Evolutionary conservation across 2,113 vertebrate genomes (phyloP).

Genomic region (Chaenogobius annularis): DNA sequence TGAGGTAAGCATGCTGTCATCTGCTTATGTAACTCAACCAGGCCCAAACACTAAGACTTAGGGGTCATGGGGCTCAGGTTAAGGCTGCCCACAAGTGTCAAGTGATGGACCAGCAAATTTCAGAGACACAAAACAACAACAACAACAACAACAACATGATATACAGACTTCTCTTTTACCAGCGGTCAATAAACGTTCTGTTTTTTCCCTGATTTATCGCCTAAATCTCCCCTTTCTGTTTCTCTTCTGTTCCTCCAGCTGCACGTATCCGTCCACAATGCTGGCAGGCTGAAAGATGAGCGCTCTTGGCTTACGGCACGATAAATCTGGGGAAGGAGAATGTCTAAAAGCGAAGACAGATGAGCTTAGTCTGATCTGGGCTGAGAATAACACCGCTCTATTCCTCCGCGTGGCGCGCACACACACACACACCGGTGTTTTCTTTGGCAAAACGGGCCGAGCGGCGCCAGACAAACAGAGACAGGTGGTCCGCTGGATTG

Average conservation of each 20-base stretch:
- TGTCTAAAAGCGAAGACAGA: slow-evolving; percentile 37
- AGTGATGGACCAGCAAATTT: slow-evolving; percentile 16
- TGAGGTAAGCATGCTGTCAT: slow-evolving; percentile 24
- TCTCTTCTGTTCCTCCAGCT: slow-evolving; percentile 12
- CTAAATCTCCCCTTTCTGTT: not conserved
- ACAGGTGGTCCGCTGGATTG: slow-evolving; percentile 42
- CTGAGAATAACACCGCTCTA: slow-evolving; percentile 20
- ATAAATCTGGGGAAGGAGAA: slow-evolving; percentile 52
- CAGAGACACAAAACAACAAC: not conserved
- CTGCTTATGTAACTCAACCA: slow-evolving; percentile 18
- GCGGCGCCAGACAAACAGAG: slow-evolving; percentile 28
- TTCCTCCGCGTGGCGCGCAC: slow-evolving; percentile 30
- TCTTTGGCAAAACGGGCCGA: slow-evolving; percentile 47
- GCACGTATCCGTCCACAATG: slow-evolving; percentile 28
- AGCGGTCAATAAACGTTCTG: not conserved
- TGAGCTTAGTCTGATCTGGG: slow-evolving; percentile 44
- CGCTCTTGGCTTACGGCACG: slow-evolving; percentile 31
- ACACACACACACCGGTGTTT: slow-evolving; percentile 40
- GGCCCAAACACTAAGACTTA: slow-evolving; percentile 10
- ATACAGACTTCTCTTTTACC: not conserved
- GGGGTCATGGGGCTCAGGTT: slow-evolving; percentile 22
- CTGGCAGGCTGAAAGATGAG: slow-evolving; percentile 34
- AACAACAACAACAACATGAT: not conserved
- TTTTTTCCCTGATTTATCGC: too few species aligned
- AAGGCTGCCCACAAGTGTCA: slow-evolving; percentile 11